Evolutionary conservation across 2,888 invertebrate species (phyloP), one percentile per base, ranked within the genome.

Genomic region (Caenorhabditis zanzibari): DNA sequence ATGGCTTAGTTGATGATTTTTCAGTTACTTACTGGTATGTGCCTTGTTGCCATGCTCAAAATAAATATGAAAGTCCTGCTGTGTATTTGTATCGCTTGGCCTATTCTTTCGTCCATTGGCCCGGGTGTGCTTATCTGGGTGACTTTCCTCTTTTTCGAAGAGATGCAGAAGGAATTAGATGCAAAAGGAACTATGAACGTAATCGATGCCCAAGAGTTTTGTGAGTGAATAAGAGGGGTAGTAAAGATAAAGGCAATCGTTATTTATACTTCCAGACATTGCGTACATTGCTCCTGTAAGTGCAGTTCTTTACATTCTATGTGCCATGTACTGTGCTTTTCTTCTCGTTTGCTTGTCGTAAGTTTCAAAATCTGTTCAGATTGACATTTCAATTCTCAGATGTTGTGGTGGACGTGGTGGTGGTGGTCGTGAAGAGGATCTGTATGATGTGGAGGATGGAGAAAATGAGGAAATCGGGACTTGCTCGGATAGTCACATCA

Each of bases 321-420:
- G 10, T 14, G 54, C 54, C 26, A 26, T 54, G 5, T 26, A 54
- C 14, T 54, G 54, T 14, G 14, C 26, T 26, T 10, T 54, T 24
- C 26, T 54, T 6, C 26, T 54, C 14, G 54, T 54, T 14, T 54
- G 54, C 5, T 14, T 54, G 12, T 24, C 12, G 54, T 54, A 12
- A 54, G 54, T 9, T 19, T 19, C 0, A 49, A 14, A 0, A 26
- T 26, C 24, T 54, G 14, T 14, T 22, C n/a, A 1, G 16, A 14
- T 54, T 12, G 7, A 14, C 19, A 22, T 22, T 5, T 9, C 12
- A 2, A 26, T 54, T 54, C 26, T 14, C 54, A 54, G 54, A 54
- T 54, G 54, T 14, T 54, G 54, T 26, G n/a, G n/a, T n/a, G 26
- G 26, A 54, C 54, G 54, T 26, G 54, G 12, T 54, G 54, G 54